These are phyloP conservation scores for Aethes cnicana DNA, from an alignment of 2,888 invertebrate genomes.

Conservation along the genomic window DNA sequence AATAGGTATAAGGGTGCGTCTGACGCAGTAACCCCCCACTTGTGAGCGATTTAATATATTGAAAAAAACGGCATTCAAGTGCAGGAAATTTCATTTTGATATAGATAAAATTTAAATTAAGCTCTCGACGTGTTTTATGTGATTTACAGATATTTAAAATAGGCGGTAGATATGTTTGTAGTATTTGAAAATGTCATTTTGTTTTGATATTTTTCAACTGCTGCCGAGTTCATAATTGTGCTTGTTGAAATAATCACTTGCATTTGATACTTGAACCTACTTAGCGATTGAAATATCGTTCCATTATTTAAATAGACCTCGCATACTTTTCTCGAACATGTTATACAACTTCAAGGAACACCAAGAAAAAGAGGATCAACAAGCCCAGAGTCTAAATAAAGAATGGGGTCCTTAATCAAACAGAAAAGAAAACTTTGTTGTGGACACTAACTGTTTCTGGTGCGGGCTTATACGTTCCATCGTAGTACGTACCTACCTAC, in stretches of 20 bases:
- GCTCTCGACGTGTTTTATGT: slow-evolving; percentile 4
- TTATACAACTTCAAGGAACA: no score
- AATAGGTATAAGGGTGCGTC: slow-evolving; percentile 67
- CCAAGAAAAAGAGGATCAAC: no score
- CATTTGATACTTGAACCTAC: neutral
- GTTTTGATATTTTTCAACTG: no score
- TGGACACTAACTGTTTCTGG: slow-evolving; percentile 38
- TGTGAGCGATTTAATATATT: slow-evolving; percentile 50
- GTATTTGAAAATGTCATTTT: neutral
- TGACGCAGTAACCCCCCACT: slow-evolving; percentile 49
- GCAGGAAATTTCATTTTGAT: slow-evolving; percentile 17
- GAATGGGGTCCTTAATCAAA: slow-evolving; percentile 49
- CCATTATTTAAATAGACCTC: no score
- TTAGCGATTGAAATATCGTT: neutral
- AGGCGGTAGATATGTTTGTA: no score
- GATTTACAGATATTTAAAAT: slow-evolving; percentile 4
- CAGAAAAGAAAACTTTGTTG: slow-evolving; percentile 47
- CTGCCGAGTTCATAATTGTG: no score
- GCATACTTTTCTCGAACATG: no score
- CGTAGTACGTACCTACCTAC: no score
- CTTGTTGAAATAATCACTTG: no score
- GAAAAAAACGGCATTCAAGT: slow-evolving; percentile 38
- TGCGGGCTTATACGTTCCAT: no score
- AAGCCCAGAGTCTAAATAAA: slow-evolving; percentile 35
- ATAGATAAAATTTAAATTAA: slow-evolving; percentile 18